Evolutionary conservation across 2,113 vertebrate species (phyloP), one percentile per base, ranked within the genome.

Genomic region (Mirounga angustirostris): DNA sequence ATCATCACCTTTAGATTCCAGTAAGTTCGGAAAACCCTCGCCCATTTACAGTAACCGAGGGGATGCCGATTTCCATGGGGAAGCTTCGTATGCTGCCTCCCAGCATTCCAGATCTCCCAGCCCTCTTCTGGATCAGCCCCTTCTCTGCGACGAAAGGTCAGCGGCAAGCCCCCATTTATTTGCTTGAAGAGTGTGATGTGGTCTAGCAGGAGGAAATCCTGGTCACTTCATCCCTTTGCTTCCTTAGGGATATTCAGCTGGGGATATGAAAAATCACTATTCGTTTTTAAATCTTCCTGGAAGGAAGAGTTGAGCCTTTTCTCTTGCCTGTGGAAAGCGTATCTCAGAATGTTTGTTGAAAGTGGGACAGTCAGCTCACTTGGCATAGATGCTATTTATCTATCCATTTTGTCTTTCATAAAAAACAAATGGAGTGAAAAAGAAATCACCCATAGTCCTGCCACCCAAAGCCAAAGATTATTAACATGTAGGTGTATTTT

Each of bases 141-240:
- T 67, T 92, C 73, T 97, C 52, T 73, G 1, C 73, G 90, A 98
- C 58, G 89, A 98, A 97, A 98, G 98, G 98, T 98, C 89, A 89
- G 94, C n/a, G n/a, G 58, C 4, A 59, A 95, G 36, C 56, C 4
- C 56, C 43, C 21, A 7, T 30, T 54, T 50, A 19, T 56, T 94
- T 71, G 40, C 54, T 43, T 43, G 6, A 82, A 36, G 50, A 80
- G 19, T n/a, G 22, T 46, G 10, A 36, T 46, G 59, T 89, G 58
- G 40, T 93, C 83, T 22, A 56, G 56, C 43, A 14, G 82, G 13
- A 80, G 22, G 36, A 54, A 54, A 46, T 82, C 50, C 30, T 1
- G 50, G 19, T 56, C 50, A 50, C 59, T 58, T 40, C 10, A 24
- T 36, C 46, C 30, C 46, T 83, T 80, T 67, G 10, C 50, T 93